Percentiles rank a stretch among this genome's conserved stretches.
phyloP scores from a whole-genome alignment of 2,888 invertebrate genomes.

The Strigamia crassipes region DNA sequence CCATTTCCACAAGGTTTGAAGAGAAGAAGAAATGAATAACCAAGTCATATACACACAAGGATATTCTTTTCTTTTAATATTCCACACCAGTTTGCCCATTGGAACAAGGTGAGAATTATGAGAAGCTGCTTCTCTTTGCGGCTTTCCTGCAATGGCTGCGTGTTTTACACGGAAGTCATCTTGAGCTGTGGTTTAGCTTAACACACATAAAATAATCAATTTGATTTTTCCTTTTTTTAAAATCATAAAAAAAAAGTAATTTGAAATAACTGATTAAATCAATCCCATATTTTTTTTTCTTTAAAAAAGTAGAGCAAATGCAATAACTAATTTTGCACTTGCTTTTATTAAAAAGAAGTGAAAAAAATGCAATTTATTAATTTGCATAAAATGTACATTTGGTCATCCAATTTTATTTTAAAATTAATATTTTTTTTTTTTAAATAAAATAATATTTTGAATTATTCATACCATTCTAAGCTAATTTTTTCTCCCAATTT shows the following conservation, averaged over 20 bases:
- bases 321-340: neutral
- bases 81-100: neutral
- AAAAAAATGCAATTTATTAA: neutral
- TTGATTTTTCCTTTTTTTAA: neutral
- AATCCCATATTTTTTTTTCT: neutral
- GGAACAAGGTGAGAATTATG: constrained; percentile 11
- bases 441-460: neutral
- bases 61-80: constrained; percentile 21
- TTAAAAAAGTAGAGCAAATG: neutral
- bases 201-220: neutral
- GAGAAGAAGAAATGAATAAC: constrained; percentile 11
- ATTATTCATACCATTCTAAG: neutral
- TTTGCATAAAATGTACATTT: neutral
- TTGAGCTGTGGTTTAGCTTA: neutral
- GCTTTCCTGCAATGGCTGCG: neutral
- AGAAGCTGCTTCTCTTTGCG: neutral
- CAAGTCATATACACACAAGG: constrained; percentile 21
- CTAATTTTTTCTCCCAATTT: neutral
- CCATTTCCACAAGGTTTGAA: neutral
- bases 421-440: neutral
- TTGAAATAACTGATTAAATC: no score
- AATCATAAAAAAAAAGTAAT: no score
- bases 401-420: neutral
- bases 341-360: neutral
- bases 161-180: neutral